Base-by-base conservation (phyloP, 2,888 invertebrate genomes). In the Ectobius pallidus region DNA sequence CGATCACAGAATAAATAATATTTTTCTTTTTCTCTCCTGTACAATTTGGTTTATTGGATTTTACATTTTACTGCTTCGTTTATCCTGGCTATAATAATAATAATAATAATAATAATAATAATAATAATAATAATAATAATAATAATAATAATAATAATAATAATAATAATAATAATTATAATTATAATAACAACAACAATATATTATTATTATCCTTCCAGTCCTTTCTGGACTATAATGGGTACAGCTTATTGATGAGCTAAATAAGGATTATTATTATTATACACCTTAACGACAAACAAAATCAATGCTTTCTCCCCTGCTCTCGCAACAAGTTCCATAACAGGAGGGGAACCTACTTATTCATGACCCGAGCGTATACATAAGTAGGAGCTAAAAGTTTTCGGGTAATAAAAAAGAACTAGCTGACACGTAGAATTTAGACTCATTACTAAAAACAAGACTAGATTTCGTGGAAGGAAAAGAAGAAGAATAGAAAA, bases 381-480 rank as follows among this genome's bases (percentile, higher is more conserved):
- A 58, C 30, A 30, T 58, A 30, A 52, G 30, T 58, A 58, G 58
- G 27, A 22, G 3, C 1, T 6, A 52, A 52, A 52, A 22, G 22
- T 22, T 52, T 52, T 49, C 6, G 6, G 9, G 4, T 25, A 52
- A 52, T 58, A 30, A 30, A 2, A 58, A 25, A 58, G 27, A 16
- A 34, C 39, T 14, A 39, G 27, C 20, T 39, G 68, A 58, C 58
- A 30, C 68, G 42, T 65, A 27, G 22, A 65, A 65, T 65, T 65
- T 65, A 14, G 30, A 46, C n/a, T 65, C 65, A 65, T 65, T 65
- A 65, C 46, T 46, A 44, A 34, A 65, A 46, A 65, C 46, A 58
- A 30, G 58, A 11, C n/a, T n/a, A n/a, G n/a, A n/a, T n/a, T n/a
- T n/a, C n/a, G 22, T 9, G 65, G 3, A n/a, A n/a, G 27, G 44